These are phyloP conservation scores for Propithecus perrieri DNA, from an alignment of 2,797 vertebrate species.

Conservation along the genomic window DNA sequence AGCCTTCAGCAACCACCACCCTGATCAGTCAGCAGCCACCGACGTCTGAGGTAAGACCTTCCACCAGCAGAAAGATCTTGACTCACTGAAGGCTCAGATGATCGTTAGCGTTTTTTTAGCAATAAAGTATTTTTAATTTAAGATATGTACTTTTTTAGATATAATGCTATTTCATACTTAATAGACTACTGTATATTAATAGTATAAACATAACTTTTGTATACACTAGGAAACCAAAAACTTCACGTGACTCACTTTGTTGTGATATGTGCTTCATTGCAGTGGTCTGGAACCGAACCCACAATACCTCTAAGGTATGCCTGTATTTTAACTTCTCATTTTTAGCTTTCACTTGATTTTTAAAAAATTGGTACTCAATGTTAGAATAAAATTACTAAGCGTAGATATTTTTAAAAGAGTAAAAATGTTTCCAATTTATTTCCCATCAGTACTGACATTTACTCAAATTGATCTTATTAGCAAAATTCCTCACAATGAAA, in stretches of 20 bases:
- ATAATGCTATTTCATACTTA: background rate
- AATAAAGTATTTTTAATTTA: background rate
- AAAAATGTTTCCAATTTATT: background rate
- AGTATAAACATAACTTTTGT: background rate
- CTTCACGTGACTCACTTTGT: background rate
- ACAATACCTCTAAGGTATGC: background rate
- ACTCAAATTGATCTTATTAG: background rate
- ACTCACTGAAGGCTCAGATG: background rate
- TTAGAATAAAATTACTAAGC: background rate
- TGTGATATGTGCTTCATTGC: background rate
- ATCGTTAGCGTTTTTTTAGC: background rate
- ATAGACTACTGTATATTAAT: background rate
- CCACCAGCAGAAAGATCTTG: background rate
- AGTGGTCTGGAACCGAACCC: background rate
- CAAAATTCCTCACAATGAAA: background rate
- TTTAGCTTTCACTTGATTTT: constrained; percentile 65
- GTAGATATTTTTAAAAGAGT: background rate
- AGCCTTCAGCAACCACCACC: background rate
- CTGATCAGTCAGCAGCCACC: background rate
- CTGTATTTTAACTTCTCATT: constrained; percentile 65
- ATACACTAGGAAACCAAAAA: background rate
- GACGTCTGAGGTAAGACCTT: background rate
- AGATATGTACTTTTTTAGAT: background rate
- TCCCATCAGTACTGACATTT: background rate
- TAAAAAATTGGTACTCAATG: constrained; percentile 51